Evolutionary conservation across 64 coral and sea anemone species (phyloP).

Genomic region (Montipora efflorescens): DNA sequence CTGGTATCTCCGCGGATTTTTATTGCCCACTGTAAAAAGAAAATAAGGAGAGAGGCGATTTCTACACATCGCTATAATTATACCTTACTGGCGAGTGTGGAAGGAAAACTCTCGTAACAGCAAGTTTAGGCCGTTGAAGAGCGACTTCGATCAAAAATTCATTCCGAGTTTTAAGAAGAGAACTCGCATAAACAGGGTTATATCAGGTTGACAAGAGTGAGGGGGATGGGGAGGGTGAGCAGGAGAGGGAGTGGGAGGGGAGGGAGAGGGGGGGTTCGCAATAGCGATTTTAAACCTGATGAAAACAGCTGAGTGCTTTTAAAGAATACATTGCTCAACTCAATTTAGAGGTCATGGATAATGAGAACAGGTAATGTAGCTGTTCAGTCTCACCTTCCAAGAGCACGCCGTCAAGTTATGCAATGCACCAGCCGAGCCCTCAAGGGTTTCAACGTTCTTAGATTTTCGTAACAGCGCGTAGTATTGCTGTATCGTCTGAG

Average conservation of each 20-base stretch:
- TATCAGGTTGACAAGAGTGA: too few relatives aligned
- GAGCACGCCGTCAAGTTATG: slow-evolving; percentile 96
- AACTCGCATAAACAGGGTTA: too few relatives aligned
- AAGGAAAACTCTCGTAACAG: too few relatives aligned
- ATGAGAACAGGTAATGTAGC: neutral
- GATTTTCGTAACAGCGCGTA: slow-evolving; percentile 69
- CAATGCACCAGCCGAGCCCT: slow-evolving; percentile 84
- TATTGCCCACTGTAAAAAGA: slow-evolving; percentile 81
- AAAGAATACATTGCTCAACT: neutral
- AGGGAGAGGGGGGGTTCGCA: too few relatives aligned
- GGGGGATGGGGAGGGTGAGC: too few relatives aligned
- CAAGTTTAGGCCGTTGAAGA: too few relatives aligned
- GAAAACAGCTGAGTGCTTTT: neutral
- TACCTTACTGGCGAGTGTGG: too few relatives aligned
- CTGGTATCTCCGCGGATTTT: slow-evolving; percentile 93
- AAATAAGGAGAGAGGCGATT: neutral
- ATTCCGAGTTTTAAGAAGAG: too few relatives aligned
- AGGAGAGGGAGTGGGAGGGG: too few relatives aligned
- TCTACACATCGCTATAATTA: too few relatives aligned
- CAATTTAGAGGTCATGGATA: neutral
- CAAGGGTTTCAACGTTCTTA: slow-evolving; percentile 84
- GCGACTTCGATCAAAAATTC: too few relatives aligned
- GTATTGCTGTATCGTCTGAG: slow-evolving; percentile 85
- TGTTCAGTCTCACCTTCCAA: slow-evolving; percentile 71
- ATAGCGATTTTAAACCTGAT: too few relatives aligned